A percentile compares a stretch with the other conserved stretches of the same genome.
Conservation (phyloP, 2,113 vertebrate genomes). For the Pan troglodytes region NHGRI_mPanTro3-v2.1_pri NC_072409.2:98181001-98181500, state of each 20-base stretch:
- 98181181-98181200: neutral
- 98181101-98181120: neutral
- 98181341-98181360: neutral
- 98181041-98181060: neutral
- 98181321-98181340: neutral
- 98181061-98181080: neutral
- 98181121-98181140: neutral
- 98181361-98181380: neutral
- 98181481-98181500: neutral
- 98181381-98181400: neutral
- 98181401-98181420: neutral
- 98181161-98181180: neutral
- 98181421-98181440: neutral
- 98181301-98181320: neutral
- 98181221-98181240: neutral
- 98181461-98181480: neutral
- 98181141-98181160: slow-evolving; percentile 32
- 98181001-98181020: neutral
- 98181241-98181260: neutral
- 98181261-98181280: neutral
- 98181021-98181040: neutral
- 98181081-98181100: neutral
- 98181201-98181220: neutral
- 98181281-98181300: neutral
- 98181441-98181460: neutral